These are phyloP conservation scores for Mirounga angustirostris DNA, from an alignment of 2,113 vertebrate genomes.

Conservation along the genomic window DNA sequence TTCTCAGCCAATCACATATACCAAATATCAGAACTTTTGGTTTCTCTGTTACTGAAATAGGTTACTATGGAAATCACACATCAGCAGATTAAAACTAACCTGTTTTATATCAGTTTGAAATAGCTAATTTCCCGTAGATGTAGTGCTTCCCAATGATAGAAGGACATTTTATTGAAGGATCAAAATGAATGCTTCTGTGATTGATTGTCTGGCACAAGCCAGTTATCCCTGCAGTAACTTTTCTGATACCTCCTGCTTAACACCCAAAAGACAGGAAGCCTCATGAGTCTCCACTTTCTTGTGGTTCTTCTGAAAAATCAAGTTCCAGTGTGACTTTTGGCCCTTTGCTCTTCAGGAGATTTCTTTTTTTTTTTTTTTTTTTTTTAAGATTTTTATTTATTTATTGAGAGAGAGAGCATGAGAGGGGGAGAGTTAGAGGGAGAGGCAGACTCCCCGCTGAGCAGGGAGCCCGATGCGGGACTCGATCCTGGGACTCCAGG, in stretches of 20 bases:
- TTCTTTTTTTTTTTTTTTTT: background rate
- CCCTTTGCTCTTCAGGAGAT: background rate
- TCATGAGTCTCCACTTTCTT: background rate
- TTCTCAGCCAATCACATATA: background rate
- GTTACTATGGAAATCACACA: background rate
- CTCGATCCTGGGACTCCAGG: too few species aligned
- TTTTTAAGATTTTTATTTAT: too few species aligned
- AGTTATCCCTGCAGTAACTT: background rate
- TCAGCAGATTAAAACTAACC: slow-evolving; percentile 3
- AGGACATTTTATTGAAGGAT: background rate
- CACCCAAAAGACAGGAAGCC: background rate
- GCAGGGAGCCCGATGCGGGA: too few species aligned
- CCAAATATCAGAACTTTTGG: background rate
- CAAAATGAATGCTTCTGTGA: background rate
- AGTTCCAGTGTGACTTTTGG: background rate
- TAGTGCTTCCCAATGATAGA: background rate
- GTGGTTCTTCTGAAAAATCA: slow-evolving; percentile 26
- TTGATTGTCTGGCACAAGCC: background rate
- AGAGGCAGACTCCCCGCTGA: too few species aligned
- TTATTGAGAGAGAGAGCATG: too few species aligned
- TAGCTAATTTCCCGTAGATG: background rate
- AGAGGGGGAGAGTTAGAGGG: too few species aligned
- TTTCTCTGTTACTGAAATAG: background rate
- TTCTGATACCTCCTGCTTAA: slow-evolving; percentile 17
- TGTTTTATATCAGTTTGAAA: background rate